phyloP scores from a whole-genome alignment of 2,113 vertebrate genomes.

The Pelecanoides urinatrix region DNA sequence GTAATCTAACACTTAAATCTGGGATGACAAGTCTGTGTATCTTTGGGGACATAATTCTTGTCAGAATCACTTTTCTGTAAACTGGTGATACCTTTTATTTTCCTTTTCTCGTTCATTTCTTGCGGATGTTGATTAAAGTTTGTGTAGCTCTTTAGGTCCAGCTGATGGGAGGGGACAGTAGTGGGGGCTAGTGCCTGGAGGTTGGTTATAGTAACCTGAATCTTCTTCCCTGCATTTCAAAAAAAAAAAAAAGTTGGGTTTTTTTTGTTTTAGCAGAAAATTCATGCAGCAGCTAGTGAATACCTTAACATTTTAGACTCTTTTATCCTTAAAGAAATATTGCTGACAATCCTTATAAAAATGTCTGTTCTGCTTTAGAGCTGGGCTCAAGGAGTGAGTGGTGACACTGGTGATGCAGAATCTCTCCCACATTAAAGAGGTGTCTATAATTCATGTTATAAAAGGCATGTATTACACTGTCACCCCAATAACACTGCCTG shows the following conservation, averaged over 20 bases:
- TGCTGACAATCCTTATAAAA: background rate
- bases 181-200: background rate
- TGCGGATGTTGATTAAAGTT: background rate
- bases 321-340: background rate
- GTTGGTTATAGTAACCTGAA: background rate
- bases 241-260: background rate
- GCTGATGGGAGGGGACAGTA: background rate
- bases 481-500: background rate
- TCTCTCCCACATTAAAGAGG: background rate
- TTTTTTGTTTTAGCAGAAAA: background rate
- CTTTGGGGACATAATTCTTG: background rate
- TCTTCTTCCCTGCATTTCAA: background rate
- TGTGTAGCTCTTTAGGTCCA: background rate
- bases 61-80: background rate
- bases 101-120: background rate
- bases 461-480: background rate
- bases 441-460: background rate
- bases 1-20: background rate
- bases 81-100: background rate
- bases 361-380: background rate
- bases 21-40: background rate
- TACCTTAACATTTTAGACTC: background rate
- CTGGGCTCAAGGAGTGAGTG: background rate
- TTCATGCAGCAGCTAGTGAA: background rate
- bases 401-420: background rate